Conservation (phyloP, 2,888 invertebrate genomes). For the Pharmacophagus antenor region DNA sequence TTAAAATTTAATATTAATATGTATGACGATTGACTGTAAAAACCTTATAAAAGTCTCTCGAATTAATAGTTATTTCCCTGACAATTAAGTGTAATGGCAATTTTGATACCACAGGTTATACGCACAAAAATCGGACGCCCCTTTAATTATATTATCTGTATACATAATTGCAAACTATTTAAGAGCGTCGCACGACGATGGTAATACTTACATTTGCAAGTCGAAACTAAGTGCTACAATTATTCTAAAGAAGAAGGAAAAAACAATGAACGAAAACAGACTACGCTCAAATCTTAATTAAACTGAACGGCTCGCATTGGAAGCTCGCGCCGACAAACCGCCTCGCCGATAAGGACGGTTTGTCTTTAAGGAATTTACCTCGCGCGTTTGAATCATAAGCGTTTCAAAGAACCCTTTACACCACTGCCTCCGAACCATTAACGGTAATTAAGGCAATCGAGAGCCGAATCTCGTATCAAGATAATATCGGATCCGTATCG, state of each 20-base stretch:
- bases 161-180: conserved; percentile 20
- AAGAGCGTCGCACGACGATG: conserved; percentile 23
- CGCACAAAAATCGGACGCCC: neutral
- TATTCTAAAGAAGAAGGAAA: conserved; percentile 31
- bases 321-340: conserved; percentile 37
- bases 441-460: conserved; percentile 77
- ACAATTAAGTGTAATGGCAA: neutral
- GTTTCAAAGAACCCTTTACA: conserved; percentile 72
- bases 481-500: conserved; percentile 69
- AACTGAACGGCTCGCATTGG: conserved; percentile 55
- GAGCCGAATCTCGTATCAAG: conserved; percentile 68
- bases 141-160: conserved; percentile 14
- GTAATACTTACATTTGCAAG: conserved; percentile 13
- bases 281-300: conserved; percentile 67
- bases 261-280: no score
- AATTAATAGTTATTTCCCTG: neutral
- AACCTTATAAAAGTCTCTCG: neutral
- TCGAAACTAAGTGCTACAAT: conserved; percentile 27
- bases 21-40: neutral
- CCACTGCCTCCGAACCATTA: conserved; percentile 55
- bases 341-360: conserved; percentile 16
- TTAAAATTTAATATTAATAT: neutral
- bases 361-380: conserved; percentile 58
- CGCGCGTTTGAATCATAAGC: conserved; percentile 78
- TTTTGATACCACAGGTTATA: neutral